A percentile compares a stretch with the other conserved stretches of the same genome.
phyloP scores from a whole-genome alignment of 2,113 vertebrate genomes.

The Neolamprologus caudopunctatus region DNA sequence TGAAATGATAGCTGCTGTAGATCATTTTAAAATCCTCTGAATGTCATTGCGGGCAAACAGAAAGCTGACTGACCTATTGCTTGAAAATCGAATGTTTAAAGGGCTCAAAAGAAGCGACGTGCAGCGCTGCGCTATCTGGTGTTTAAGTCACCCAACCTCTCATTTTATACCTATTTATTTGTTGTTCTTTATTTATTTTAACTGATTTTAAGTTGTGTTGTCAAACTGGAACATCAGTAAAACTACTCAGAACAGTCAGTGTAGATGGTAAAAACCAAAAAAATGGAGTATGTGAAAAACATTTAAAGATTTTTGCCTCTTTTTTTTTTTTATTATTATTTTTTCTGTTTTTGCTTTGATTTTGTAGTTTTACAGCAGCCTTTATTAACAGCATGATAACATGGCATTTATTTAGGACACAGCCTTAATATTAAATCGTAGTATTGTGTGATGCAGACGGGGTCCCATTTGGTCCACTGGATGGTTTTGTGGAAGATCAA shows the following conservation, averaged over 20 bases:
- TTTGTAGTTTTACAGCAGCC: neutral
- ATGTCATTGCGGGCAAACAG: neutral
- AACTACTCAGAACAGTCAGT: neutral
- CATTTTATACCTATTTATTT: neutral
- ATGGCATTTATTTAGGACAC: neutral
- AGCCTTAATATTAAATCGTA: neutral
- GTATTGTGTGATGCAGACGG: neutral
- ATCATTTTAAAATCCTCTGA: neutral
- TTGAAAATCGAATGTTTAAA: neutral
- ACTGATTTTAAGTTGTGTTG: neutral
- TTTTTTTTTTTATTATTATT: fast-evolving
- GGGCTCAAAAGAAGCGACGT: neutral
- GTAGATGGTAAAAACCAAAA: neutral
- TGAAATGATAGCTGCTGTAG: neutral
- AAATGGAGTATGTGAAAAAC: neutral
- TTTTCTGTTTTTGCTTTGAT: neutral
- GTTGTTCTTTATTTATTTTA: neutral
- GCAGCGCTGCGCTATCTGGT: neutral
- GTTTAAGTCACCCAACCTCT: neutral
- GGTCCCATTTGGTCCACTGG: neutral
- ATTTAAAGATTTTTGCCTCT: neutral
- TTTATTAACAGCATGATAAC: neutral
- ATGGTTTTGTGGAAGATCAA: neutral
- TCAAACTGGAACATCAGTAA: neutral
- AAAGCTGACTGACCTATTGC: neutral